Conservation (phyloP, 2,797 vertebrate genomes). For the Buphagus erythrorhynchus region DNA sequence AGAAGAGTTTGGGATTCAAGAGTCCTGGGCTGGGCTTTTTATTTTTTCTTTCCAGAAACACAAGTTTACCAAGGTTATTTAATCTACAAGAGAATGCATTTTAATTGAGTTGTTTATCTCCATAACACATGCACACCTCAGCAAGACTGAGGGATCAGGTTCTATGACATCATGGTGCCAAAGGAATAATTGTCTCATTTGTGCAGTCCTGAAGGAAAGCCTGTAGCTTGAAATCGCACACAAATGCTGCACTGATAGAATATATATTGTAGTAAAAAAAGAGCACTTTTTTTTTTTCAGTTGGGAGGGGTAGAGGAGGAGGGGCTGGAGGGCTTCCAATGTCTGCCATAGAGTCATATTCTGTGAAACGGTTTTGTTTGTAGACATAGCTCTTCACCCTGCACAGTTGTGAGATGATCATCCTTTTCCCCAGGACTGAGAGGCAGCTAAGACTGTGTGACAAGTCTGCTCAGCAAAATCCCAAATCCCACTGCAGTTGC, state of each 20-base stretch:
- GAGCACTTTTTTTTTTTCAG: background rate
- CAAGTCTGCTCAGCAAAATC: background rate
- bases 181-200: slow-evolving; percentile 6
- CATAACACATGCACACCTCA: background rate
- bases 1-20: background rate
- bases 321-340: background rate
- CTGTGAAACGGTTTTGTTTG: background rate
- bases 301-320: background rate
- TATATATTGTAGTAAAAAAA: background rate
- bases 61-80: background rate
- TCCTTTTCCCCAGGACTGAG: background rate
- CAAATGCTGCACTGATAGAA: background rate
- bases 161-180: background rate
- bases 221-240: background rate
- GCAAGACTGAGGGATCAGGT: background rate
- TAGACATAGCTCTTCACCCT: background rate
- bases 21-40: background rate
- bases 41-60: background rate
- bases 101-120: slow-evolving; percentile 26
- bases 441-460: background rate
- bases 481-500: background rate
- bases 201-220: background rate
- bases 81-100: background rate
- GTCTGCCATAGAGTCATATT: background rate
- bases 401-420: background rate